Base-by-base conservation (phyloP, 30 jellyfish, hydroid and myxozoan species). In the Aurelia sp. region DNA sequence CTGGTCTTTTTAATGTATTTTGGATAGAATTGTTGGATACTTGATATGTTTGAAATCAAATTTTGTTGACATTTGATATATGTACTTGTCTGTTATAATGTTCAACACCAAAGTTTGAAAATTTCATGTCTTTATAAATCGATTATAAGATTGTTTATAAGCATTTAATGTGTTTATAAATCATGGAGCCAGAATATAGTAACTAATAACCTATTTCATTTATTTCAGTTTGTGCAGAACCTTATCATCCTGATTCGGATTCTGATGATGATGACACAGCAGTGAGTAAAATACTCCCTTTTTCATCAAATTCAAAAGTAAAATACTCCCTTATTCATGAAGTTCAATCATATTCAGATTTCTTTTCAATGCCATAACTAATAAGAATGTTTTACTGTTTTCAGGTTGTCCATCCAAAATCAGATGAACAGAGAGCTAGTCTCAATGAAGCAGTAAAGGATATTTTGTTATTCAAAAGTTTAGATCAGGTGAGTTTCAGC, bases 241-340 rank as follows among this genome's bases (percentile, higher is more conserved):
- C 99, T 48, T 95, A 95, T 73, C 97, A 95, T 74, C 99, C 99
- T 15, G 99, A 95, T 33, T 96, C 97, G 10, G 96, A 87, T 66
- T 96, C 92, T 27, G 96, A 85, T 63, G 99, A 95, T 59, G 97
- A 89, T 18, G 97, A 76, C 31, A 41, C 81, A 59, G 9, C 68
- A 44, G 99, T 95, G 62, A 95, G 97, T 60, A 33, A 38, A 35
- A 1, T 30, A 74, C 8, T 11, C 5, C 30, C 47, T 5, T 68
- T 3, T 70, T 35, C 20, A 21, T 17, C 21, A 30, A 21, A 21
- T 8, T 44, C 10, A 44, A n/a, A n/a, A 95, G 97, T 60, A 33
- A 38, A 35, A 1, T 30, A 74, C 8, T 11, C 5, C 30, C 47
- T 5, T 68, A 21, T 70, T 35, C 20, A 21, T 17, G 3, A 44